These are phyloP conservation scores for Channa striata DNA, from an alignment of 2,797 vertebrate species.

Conservation along the genomic window DNA sequence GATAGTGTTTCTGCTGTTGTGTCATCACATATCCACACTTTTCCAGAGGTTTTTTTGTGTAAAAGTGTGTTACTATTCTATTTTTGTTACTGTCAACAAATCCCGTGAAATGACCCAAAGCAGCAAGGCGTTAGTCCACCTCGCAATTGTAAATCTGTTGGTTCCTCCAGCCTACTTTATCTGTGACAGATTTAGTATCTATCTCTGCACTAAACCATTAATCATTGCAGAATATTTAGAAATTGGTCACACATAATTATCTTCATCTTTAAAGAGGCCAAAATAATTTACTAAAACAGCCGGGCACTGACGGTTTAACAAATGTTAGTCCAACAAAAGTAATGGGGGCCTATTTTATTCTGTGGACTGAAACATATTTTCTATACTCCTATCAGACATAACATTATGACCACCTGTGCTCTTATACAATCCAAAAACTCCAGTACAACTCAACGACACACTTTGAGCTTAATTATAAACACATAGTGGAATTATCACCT, in stretches of 20 bases:
- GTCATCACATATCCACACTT: constrained; percentile 33
- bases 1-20: constrained; percentile 21
- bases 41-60: constrained; percentile 38
- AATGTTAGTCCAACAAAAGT: not conserved
- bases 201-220: not conserved
- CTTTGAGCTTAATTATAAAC: too few species aligned
- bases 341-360: not conserved
- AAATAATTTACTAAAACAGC: not conserved
- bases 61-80: constrained; percentile 1
- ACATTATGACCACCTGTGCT: too few species aligned
- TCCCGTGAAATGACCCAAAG: not conserved
- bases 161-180: not conserved
- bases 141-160: not conserved
- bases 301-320: too few species aligned
- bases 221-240: not conserved
- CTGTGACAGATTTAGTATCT: not conserved
- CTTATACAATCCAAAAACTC: too few species aligned
- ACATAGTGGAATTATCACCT: too few species aligned
- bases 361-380: not conserved
- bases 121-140: not conserved
- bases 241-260: not conserved
- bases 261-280: not conserved
- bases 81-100: constrained; percentile 6
- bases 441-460: too few species aligned
- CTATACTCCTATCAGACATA: too few species aligned